These are phyloP conservation scores for Echinarachnius parma DNA, from an alignment of 53 echinoderm and acorn worm genomes.

Conservation along the genomic window DNA sequence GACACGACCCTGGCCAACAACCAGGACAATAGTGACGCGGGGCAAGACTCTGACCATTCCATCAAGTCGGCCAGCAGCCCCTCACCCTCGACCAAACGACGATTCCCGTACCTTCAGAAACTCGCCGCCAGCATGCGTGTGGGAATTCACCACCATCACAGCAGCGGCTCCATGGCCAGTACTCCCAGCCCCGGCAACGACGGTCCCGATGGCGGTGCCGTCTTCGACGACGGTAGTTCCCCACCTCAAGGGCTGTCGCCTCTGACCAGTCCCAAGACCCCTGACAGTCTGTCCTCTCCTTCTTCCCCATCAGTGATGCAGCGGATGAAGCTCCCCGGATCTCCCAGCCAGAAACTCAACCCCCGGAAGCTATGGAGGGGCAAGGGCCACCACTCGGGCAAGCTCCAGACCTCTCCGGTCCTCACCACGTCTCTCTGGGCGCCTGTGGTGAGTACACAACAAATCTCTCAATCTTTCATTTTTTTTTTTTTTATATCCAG, in stretches of 20 bases:
- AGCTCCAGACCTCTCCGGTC: slow-evolving; percentile 27
- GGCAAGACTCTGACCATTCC: slow-evolving; percentile 22
- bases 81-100: slow-evolving; percentile 33
- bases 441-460: slow-evolving; percentile 35
- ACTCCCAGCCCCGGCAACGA: slow-evolving; percentile 32
- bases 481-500: too few relatives aligned
- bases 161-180: slow-evolving; percentile 38
- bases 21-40: background rate
- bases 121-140: slow-evolving; percentile 43
- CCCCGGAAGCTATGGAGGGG: slow-evolving; percentile 47
- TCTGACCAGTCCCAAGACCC: slow-evolving; percentile 13
- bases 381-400: slow-evolving; percentile 36
- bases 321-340: slow-evolving; percentile 46
- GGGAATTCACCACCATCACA: slow-evolving; percentile 33
- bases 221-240: slow-evolving; percentile 8
- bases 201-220: slow-evolving; percentile 12
- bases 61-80: slow-evolving; percentile 23
- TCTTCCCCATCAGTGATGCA: slow-evolving; percentile 50
- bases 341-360: slow-evolving; percentile 53
- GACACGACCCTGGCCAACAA: slow-evolving; percentile 29
- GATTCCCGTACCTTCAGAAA: slow-evolving; percentile 41
- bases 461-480: background rate
- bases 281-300: slow-evolving; percentile 32
- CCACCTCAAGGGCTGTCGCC: background rate
- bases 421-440: slow-evolving; percentile 37